Evolutionary conservation across 2,888 invertebrate genomes (phyloP), one percentile per base, ranked within the genome.

Genomic region (Ypsolopha sequella): DNA sequence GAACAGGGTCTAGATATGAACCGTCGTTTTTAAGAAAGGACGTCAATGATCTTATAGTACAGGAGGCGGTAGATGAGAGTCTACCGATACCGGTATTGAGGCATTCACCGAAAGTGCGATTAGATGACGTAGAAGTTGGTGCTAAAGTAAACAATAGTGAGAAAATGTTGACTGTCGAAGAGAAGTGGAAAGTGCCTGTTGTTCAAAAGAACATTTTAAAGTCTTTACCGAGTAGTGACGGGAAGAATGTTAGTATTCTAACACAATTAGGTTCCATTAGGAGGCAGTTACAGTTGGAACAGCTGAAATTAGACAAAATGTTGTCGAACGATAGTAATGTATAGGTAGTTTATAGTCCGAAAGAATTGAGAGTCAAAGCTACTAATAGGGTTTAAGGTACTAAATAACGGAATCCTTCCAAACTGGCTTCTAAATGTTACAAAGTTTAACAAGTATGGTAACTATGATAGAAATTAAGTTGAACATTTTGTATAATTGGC

Each of bases 251-350:
- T 51, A 85, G 69, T 58, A 90, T 92, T 53, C 62, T 92, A 55
- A 92, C 92, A 0, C 92, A 92, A 64, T 69, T 92, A 39, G 92
- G 92, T 0, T 91, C 92, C 10, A 91, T 92, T 52, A 70, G 91
- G 41, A 80, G 91, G 59, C 92, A 92, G 60, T 62, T 92, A 60
- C 92, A 92, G 58, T 76, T 91, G 44, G 91, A 92, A 53, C 91
- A 91, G 65, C 65, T 92, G 53, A 87, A 88, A 58, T 71, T 90
- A 57, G 90, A 91, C 69, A 81, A 79, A 61, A 71, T 76, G 75
- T 39, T 68, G 43, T 56, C 61, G 1, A 76, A 72, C 53, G 65
- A 66, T 14, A 67, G 66, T 48, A 61, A 58, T 51, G 39, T 33
- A 39, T 39, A 39, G n/a, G n/a, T n/a, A n/a, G 39, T 3, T 11